phyloP scores from a whole-genome alignment of 2,797 vertebrate species.

The Lacerta bilineata region DNA sequence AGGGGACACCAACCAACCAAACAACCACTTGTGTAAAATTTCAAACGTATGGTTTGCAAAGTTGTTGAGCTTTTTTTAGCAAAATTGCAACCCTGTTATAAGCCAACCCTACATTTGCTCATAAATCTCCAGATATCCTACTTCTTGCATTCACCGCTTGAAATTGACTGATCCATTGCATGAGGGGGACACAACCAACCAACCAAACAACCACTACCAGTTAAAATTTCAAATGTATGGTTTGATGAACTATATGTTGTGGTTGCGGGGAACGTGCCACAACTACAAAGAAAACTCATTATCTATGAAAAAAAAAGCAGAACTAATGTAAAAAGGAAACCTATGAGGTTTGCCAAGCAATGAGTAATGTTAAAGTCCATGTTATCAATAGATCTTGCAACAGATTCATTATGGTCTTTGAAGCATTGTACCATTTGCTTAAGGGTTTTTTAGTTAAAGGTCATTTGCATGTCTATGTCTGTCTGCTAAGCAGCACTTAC shows the following conservation, averaged over 20 bases:
- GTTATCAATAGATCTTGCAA: constrained; percentile 10
- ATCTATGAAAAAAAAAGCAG: neutral
- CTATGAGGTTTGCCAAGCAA: neutral
- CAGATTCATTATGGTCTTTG: constrained; percentile 8
- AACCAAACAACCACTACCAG: neutral
- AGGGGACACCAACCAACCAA: too few relatives aligned
- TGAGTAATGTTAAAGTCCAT: constrained; percentile 1
- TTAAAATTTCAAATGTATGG: neutral
- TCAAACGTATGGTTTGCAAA: too few relatives aligned
- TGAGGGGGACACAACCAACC: neutral
- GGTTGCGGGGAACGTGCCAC: neutral
- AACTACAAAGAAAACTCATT: neutral
- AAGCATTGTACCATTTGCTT: constrained; percentile 1
- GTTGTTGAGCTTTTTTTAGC: too few relatives aligned
- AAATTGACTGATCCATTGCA: neutral
- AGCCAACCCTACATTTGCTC: neutral
- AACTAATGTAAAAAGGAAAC: neutral
- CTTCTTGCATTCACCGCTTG: neutral
- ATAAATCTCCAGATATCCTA: neutral
- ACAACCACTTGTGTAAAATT: too few relatives aligned
- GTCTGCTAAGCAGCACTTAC: neutral
- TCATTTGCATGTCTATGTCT: neutral
- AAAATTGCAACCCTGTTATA: too few relatives aligned
- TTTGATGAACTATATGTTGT: neutral
- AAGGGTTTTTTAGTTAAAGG: neutral